Conservation (phyloP, 2,797 vertebrate genomes). For the Vireo griseus region DNA sequence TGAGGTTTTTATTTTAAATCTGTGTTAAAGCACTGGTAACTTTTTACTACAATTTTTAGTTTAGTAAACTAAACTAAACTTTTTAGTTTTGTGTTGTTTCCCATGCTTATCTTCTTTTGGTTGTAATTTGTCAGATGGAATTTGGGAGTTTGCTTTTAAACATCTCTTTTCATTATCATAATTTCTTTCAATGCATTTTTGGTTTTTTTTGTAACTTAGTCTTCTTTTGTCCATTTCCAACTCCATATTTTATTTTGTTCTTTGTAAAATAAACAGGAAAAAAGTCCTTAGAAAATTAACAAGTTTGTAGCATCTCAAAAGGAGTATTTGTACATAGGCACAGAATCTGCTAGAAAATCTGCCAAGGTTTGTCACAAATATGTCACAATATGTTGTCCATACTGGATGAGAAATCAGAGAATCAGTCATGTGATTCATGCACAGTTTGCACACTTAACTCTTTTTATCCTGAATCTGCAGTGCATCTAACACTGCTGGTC, state of each 20-base stretch:
- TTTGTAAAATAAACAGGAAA: background rate
- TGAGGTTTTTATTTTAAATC: background rate
- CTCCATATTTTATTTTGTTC: background rate
- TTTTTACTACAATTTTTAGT: background rate
- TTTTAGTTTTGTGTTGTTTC: background rate
- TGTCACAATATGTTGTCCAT: background rate
- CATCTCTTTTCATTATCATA: background rate
- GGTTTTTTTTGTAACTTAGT: background rate
- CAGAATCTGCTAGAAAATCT: background rate
- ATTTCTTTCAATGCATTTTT: background rate
- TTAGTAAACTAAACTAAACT: background rate
- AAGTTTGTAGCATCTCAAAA: background rate
- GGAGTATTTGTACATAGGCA: background rate
- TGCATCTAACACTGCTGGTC: background rate
- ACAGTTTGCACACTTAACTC: background rate
- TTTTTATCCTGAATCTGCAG: background rate
- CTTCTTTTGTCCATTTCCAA: background rate
- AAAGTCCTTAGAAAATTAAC: background rate
- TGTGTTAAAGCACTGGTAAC: background rate
- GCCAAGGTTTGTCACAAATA: background rate
- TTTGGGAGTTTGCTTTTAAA: background rate
- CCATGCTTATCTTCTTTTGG: background rate
- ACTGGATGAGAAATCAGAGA: background rate
- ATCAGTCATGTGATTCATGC: background rate
- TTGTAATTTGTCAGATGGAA: background rate